These are phyloP conservation scores for Drosophila mayaguana DNA, from an alignment of 2,888 invertebrate species.

Conservation along the genomic window DNA sequence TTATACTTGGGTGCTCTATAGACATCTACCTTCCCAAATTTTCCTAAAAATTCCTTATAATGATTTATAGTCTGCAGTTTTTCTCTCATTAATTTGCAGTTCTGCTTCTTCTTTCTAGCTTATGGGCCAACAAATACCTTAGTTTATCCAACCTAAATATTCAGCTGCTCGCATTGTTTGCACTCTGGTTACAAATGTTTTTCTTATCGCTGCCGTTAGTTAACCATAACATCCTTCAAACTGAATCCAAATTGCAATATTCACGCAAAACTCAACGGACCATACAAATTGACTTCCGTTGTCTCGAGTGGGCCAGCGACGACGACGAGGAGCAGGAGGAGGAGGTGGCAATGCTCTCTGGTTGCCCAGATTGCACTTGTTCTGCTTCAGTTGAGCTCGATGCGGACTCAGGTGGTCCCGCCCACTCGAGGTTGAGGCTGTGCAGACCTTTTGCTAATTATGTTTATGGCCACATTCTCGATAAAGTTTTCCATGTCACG, in stretches of 20 bases:
- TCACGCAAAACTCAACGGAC: conserved; percentile 54
- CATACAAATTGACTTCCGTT: conserved; percentile 60
- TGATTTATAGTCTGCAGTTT: background rate
- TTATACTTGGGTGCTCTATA: no score
- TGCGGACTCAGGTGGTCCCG: conserved; percentile 12
- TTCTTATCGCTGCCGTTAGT: conserved; percentile 16
- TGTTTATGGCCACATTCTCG: conserved; percentile 57
- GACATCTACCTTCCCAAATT: no score
- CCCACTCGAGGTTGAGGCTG: conserved; percentile 22
- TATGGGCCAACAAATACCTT: background rate
- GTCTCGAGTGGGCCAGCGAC: conserved; percentile 16
- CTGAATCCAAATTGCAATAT: conserved; percentile 46
- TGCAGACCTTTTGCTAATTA: conserved; percentile 52
- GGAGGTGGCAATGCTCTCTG: background rate
- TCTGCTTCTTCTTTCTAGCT: background rate
- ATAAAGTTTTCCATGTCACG: conserved; percentile 64
- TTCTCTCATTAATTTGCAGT: background rate
- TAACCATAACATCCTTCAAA: conserved; percentile 39
- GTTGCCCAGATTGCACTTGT: conserved; percentile 53
- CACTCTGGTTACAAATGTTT: background rate
- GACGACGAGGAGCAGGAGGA: background rate
- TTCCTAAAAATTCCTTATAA: no score
- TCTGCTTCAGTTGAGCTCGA: conserved; percentile 41
- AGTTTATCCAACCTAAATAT: background rate
- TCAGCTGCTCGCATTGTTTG: conserved; percentile 3